Conservation (phyloP, 2,113 vertebrate genomes). For the Spheniscus mendiculus region DNA sequence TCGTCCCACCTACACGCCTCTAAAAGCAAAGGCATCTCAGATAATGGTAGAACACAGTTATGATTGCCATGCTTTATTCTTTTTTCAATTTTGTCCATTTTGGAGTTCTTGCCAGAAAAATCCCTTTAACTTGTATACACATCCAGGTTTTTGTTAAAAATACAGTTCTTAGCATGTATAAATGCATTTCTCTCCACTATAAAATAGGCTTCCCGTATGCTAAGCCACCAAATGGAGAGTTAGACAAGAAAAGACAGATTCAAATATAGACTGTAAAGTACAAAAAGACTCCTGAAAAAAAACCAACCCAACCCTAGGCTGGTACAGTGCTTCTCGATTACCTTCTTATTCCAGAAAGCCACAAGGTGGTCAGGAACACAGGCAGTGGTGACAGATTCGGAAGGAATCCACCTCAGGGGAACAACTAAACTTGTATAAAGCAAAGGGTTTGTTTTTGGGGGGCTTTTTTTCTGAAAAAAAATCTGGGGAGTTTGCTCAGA, state of each 20-base stretch:
- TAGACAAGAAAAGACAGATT: conserved; percentile 35
- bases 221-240: conserved; percentile 42
- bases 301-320: neutral
- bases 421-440: neutral
- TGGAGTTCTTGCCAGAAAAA: neutral
- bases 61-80: neutral
- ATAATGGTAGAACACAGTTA: neutral
- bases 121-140: neutral
- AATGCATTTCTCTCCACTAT: conserved; percentile 22
- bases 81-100: neutral
- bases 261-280: conserved; percentile 42
- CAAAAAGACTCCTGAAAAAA: neutral
- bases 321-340: neutral
- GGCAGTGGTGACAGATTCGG: neutral
- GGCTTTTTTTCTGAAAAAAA: neutral
- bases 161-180: neutral
- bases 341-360: neutral
- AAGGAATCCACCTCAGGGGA: neutral
- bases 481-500: neutral
- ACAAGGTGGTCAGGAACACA: neutral
- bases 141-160: neutral
- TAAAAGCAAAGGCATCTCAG: neutral
- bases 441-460: neutral
- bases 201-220: conserved; percentile 9
- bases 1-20: neutral